Evolutionary conservation across 2,113 vertebrate species (phyloP).

Genomic region (Peromyscus polionotus): DNA sequence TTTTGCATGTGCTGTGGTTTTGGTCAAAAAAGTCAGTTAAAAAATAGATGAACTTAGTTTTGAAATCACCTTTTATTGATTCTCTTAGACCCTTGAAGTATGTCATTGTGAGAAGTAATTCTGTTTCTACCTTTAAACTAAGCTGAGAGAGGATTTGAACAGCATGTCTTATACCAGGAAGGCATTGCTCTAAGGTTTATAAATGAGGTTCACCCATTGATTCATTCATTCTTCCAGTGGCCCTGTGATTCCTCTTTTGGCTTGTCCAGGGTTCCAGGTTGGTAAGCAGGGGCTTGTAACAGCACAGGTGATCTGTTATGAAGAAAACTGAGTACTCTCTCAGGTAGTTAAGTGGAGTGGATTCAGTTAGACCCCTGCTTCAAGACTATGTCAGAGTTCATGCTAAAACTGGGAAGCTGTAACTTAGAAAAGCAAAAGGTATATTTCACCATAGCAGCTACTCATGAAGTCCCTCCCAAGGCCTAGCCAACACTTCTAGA

Average conservation of each 20-base stretch:
- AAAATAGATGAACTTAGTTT: slow-evolving; percentile 49
- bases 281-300: not conserved
- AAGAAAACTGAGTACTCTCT: not conserved
- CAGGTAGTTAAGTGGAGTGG: not conserved
- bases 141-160: not conserved
- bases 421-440: slow-evolving; percentile 52
- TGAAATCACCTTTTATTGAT: slow-evolving; percentile 38
- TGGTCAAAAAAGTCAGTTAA: slow-evolving; percentile 9
- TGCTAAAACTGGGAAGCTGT: slow-evolving; percentile 50
- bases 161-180: not conserved
- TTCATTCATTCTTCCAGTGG: not conserved
- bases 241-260: not conserved
- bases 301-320: not conserved
- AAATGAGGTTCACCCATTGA: slow-evolving; percentile 4
- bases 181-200: not conserved
- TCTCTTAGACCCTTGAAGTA: not conserved
- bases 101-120: not conserved
- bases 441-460: slow-evolving; percentile 27
- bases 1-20: not conserved
- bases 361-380: not conserved
- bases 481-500: slow-evolving; percentile 25
- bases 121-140: not conserved
- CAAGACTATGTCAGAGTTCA: slow-evolving; percentile 30
- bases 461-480: not conserved
- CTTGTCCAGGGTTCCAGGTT: not conserved